Base-by-base conservation (phyloP, 1,140 invertebrate species). In the Anadara kagoshimensis region DNA sequence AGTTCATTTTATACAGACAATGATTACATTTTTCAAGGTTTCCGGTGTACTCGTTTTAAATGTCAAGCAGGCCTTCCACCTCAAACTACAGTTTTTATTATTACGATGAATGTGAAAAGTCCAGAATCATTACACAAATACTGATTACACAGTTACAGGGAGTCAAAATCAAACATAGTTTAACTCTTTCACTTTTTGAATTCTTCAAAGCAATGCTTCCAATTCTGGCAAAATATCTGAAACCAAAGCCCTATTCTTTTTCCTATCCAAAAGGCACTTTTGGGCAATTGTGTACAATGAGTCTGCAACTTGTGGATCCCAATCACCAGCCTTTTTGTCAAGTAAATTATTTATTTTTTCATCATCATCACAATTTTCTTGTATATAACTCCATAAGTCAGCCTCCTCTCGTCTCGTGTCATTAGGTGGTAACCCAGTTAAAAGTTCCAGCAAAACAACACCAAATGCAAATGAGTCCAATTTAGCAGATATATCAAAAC, bases 391-490 rank as follows among this genome's bases (percentile, higher is more conserved):
- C 56, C 73, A 77, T 20, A 85, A 45, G 61, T 85, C 84, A 26
- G 54, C 53, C 18, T 84, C 82, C 66, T 81, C 79, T 24, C 84
- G 63, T 43, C 43, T 43, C 8, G 61, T 47, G 53, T 85, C 84
- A 45, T 73, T 20, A 20, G 78, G 69, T 61, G 80, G 76, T 61
- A 79, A 54, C 61, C 84, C 80, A 51, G 85, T 87, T 18, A 87
- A 53, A 14, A 85, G 45, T 71, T 87, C 85, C 11, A 85, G 70
- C 20, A 87, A 51, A 8, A 87, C 93, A 54, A 95, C 92, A 10
- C 94, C 94, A 91, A 92, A 95, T 83, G 94, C 94, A 84, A 92
- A 95, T 16, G 93, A 92, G 84, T 95, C 94, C 75, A 93, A 91
- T 90, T 94, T 94, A 20, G 92, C 90, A 29, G 93, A 93, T 54